Conservation (phyloP, 2,113 vertebrate genomes). For the Zingel zingel region DNA sequence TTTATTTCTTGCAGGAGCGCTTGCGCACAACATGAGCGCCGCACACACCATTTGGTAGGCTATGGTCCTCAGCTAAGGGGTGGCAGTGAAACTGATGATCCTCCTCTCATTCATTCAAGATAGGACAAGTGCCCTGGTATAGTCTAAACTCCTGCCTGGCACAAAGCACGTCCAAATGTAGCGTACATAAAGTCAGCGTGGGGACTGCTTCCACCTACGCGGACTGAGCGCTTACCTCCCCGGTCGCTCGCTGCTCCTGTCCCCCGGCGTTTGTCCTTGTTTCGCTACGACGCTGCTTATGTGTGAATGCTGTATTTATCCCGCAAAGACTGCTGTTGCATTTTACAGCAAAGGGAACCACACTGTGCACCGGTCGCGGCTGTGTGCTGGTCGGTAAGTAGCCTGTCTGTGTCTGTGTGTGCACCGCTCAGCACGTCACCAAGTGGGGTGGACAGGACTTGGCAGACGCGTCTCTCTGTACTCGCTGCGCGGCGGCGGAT, state of each 20-base stretch:
- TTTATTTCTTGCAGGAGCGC: constrained; percentile 67
- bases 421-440: constrained; percentile 53
- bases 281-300: constrained; percentile 71
- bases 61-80: constrained; percentile 61
- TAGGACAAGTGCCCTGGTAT: constrained; percentile 51
- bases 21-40: constrained; percentile 73
- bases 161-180: constrained; percentile 25
- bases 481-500: constrained; percentile 57
- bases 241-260: constrained; percentile 70
- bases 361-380: constrained; percentile 39
- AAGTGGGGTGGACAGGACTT: constrained; percentile 63
- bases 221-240: constrained; percentile 77
- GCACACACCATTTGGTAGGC: constrained; percentile 61
- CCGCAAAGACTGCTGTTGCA: constrained; percentile 70
- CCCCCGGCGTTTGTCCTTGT: constrained; percentile 78
- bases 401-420: constrained; percentile 45
- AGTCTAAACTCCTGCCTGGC: constrained; percentile 42
- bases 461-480: constrained; percentile 62
- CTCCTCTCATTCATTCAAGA: constrained; percentile 55
- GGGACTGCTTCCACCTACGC: constrained; percentile 18
- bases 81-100: constrained; percentile 60
- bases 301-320: constrained; percentile 74
- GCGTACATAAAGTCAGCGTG: constrained; percentile 21
- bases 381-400: constrained; percentile 32
- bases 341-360: constrained; percentile 58